Conservation (phyloP, 23 tunicate genomes). For the Trididemnum nubilum region DNA sequence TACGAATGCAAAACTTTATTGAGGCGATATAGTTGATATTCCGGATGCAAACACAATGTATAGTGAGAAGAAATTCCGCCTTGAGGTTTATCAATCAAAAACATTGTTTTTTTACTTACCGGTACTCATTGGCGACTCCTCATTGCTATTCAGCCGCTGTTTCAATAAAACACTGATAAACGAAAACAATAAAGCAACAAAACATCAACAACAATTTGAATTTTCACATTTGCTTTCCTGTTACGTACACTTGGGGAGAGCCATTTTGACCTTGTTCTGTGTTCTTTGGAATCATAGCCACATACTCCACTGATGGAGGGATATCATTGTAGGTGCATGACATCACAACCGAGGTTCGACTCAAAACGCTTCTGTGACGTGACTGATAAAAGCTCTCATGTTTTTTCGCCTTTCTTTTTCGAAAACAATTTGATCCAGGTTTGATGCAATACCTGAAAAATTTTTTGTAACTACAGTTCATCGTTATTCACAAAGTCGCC, state of each 20-base stretch:
- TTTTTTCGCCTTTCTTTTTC: neutral
- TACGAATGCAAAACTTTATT: too few species aligned
- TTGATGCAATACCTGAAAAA: slow-evolving; percentile 5
- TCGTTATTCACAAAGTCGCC: neutral
- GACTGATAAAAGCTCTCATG: slow-evolving; percentile 1
- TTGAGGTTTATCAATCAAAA: too few species aligned
- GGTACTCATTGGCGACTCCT: too few species aligned
- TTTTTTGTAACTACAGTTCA: neutral
- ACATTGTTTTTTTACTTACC: too few species aligned
- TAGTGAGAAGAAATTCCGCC: too few species aligned
- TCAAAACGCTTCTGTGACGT: neutral
- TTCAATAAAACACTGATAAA: too few species aligned
- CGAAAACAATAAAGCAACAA: too few species aligned
- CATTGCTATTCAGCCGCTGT: too few species aligned
- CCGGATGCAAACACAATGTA: too few species aligned
- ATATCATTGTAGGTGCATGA: neutral
- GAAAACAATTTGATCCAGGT: neutral
- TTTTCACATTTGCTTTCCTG: too few species aligned
- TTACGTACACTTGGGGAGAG: neutral
- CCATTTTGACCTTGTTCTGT: neutral
- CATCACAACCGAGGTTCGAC: neutral
- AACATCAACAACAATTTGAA: too few species aligned
- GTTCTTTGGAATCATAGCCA: neutral
- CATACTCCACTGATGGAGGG: neutral
- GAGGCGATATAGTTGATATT: too few species aligned